Evolutionary conservation across 1,140 invertebrate species (phyloP), one percentile per base, ranked within the genome.

Genomic region (Drosophila aff.): DNA sequence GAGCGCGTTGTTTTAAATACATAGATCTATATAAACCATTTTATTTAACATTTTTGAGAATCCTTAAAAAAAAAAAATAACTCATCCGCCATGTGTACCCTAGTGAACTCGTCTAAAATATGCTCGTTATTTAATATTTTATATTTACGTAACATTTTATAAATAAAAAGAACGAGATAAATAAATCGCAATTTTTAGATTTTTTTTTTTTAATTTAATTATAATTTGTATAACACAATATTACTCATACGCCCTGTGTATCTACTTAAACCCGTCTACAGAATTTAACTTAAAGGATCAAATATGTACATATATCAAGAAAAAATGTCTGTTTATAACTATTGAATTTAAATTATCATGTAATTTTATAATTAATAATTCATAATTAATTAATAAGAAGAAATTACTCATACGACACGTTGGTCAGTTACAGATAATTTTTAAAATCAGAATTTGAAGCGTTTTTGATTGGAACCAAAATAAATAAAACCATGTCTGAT

Each of bases 361-460:
- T 26, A 16, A 28, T 28, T 16, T 28, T n/a, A 10, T 10, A 49
- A n/a, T 10, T 4, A 28, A 7, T 31, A 31, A 6, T 31, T 31
- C 7, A 31, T 31, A 31, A 31, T 31, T 31, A 1, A 7, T 31
- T 6, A 28, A 31, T 31, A 31, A 1, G 28, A 8, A 31, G 1
- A 31, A 31, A 31, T 59, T 59, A 46, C 40, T 58, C 28, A 67
- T 67, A 67, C 65, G 65, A n/a, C 59, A 31, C 3, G 65, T 63
- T 11, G 28, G 9, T 6, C 41, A 53, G 13, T 1, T 21, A 13
- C 2, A 6, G 4, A 2, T 5, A 11, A 5, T n/a, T 10, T 1
- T 4, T n/a, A n/a, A 5, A n/a, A 28, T 16, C 5, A 1, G 23
- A 8, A 28, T 16, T 5, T 5, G 10, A 28, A 10, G 4, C 8